A percentile compares a stretch with the other conserved stretches of the same genome.
These are phyloP conservation scores for Dendrolimus kikuchii DNA, from an alignment of 1,140 invertebrate genomes.

Conservation along the genomic window DNA sequence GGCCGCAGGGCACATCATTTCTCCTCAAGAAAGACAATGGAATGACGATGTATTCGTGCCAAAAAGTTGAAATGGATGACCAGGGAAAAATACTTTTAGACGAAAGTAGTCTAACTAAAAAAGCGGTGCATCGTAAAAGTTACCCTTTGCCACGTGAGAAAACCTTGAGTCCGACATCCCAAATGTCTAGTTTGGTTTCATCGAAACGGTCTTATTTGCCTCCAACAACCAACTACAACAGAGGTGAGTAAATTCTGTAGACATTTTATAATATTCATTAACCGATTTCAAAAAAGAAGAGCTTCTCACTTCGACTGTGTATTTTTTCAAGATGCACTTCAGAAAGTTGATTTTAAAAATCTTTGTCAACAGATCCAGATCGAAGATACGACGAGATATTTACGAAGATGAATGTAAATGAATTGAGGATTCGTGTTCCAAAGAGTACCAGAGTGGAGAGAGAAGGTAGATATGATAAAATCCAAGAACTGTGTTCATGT, in stretches of 20 bases:
- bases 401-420: slow-evolving; percentile 59
- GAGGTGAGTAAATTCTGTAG: not conserved
- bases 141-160: slow-evolving; percentile 18
- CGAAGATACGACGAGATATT: slow-evolving; percentile 58
- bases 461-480: slow-evolving; percentile 49
- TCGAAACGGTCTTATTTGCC: slow-evolving; percentile 17
- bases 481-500: slow-evolving; percentile 54
- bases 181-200: slow-evolving; percentile 26
- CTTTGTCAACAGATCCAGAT: slow-evolving; percentile 17
- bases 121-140: slow-evolving; percentile 15
- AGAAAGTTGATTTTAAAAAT: no score
- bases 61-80: slow-evolving; percentile 60
- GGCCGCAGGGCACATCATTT: slow-evolving; percentile 37
- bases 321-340: no score
- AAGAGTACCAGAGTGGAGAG: slow-evolving; percentile 50
- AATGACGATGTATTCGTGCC: slow-evolving; percentile 56
- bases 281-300: no score
- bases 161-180: slow-evolving; percentile 38
- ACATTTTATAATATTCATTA: no score
- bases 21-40: slow-evolving; percentile 50
- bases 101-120: slow-evolving; percentile 43
- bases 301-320: no score
- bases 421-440: slow-evolving; percentile 58
- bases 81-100: slow-evolving; percentile 58
- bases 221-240: slow-evolving; percentile 7